Base-by-base conservation (phyloP, 2,797 vertebrate species). In the Synanceia verrucosa region DNA sequence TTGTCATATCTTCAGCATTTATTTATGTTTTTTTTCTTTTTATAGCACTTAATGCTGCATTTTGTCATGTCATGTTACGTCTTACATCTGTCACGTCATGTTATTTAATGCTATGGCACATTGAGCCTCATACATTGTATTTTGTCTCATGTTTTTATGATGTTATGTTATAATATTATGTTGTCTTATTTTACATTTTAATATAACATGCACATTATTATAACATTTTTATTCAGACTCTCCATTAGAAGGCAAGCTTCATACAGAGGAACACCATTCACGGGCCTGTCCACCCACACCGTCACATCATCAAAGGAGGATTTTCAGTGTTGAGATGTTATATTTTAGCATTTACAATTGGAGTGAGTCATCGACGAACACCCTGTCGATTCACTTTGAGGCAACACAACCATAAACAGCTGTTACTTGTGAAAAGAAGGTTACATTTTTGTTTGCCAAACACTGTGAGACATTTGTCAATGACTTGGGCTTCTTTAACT, bases 221-320 rank as follows among this genome's bases (percentile, higher is more conserved):
- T 57, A 75, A 77, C 70, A 71, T 53, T 73, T 76, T 76, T 66
- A 62, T 56, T 57, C 57, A 83, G 46, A 78, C 61, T 47, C 56
- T 60, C 52, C 63, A 77, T 68, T 39, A 69, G 36, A 53, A 76
- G 66, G 31, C 76, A 69, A 73, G 36, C 47, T 72, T 73, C 74
- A 76, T 41, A 65, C 50, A 80, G 67, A 70, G 36, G 50, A 78
- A 69, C 34, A 19, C 33, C 65, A 85, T 86, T 89, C 57, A 87
- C 39, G 48, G 73, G 79, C 65, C 66, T 89, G 89, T 89, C 88
- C 84, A 79, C 89, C 87, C 87, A 86, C 88, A 80, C 65, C 69
- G 65, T 85, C 86, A 88, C 78, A 79, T 79, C 65, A 80, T 81
- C 70, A 88, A 88, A 88, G 64, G 78, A 84, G 82, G 78, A 72